Evolutionary conservation across 2,113 vertebrate genomes (phyloP), one percentile per base, ranked within the genome.

Genomic region (Progne subis): DNA sequence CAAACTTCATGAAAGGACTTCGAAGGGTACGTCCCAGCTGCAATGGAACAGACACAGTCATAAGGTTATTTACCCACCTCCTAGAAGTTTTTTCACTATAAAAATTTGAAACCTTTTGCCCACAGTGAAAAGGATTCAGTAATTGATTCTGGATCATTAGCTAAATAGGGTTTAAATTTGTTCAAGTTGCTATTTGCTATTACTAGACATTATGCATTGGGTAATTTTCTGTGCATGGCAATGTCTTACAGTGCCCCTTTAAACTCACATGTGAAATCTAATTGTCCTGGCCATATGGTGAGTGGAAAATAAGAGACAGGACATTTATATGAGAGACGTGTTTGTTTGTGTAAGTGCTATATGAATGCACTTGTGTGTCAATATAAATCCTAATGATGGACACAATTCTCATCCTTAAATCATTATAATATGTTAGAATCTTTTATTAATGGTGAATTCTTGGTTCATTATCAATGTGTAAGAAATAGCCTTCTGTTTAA

Each of bases 1-100:
- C 99, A 90, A 99, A 99, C 98, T 99, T 99, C 99, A 99, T 99
- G 95, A 99, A 99, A 60, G 99, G 99, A 69, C 99, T 99, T 79
- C 99, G 98, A 32, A 99, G 98, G 85, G 99, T 99, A 91, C 98
- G 98, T 94, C 99, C 99, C 94, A 99, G 64, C 99, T 99, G 97
- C 91, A 96, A 96, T 2, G 74, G 95, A 97, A 95, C 69, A 89
- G 1, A 41, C 16, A 92, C 20, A 94, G 29, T 34, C 1, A 14
- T 14, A 31, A 34, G 76, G 71, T 5, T 16, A 37, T 49, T 88
- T 25, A 32, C 32, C 13, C 50, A 50, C 31, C 55, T 63, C 26
- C 29, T 44, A 20, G 9, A 43, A 41, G 4, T 5, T 37, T 41
- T 65, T 63, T 53, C 26, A 21, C 9, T 43, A 2, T 34, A 32